Percentiles rank a stretch among this genome's conserved stretches.
Conservation (phyloP, 1,140 invertebrate species). For the Scaptomyza pallida region DNA sequence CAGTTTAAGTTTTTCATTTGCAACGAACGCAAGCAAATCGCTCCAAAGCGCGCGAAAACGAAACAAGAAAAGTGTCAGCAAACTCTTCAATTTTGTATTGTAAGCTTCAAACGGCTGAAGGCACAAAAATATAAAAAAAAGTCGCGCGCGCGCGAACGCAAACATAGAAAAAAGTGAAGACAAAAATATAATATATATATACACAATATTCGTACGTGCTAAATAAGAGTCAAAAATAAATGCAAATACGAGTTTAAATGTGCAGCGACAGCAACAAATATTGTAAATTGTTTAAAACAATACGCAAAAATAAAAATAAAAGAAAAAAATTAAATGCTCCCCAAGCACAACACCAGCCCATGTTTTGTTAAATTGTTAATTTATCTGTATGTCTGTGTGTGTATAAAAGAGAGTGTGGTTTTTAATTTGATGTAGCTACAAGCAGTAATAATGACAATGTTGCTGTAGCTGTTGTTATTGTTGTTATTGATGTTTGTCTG, state of each 20-base stretch:
- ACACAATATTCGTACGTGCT: slow-evolving; percentile 32
- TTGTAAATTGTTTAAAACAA: slow-evolving; percentile 55
- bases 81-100: slow-evolving; percentile 31
- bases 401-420: slow-evolving; percentile 40
- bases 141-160: slow-evolving; percentile 43
- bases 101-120: slow-evolving; percentile 9
- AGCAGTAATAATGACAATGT: slow-evolving; percentile 35
- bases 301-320: slow-evolving; percentile 24
- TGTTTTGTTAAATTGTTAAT: slow-evolving; percentile 48
- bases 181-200: slow-evolving; percentile 32
- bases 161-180: slow-evolving; percentile 16
- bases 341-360: slow-evolving; percentile 36
- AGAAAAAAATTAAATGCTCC: slow-evolving; percentile 32
- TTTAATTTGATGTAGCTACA: slow-evolving; percentile 40
- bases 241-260: slow-evolving; percentile 44
- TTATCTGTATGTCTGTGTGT: slow-evolving; percentile 30
- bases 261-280: slow-evolving; percentile 39
- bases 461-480: slow-evolving; percentile 13
- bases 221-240: slow-evolving; percentile 43
- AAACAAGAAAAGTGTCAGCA: slow-evolving; percentile 42
- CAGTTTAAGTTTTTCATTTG: slow-evolving; percentile 83
- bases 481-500: slow-evolving; percentile 27
- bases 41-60: slow-evolving; percentile 57
- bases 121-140: slow-evolving; percentile 8
- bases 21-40: slow-evolving; percentile 76